Evolutionary conservation across 2,888 invertebrate genomes (phyloP).

Genomic region (Taphrorychus bicolor): DNA sequence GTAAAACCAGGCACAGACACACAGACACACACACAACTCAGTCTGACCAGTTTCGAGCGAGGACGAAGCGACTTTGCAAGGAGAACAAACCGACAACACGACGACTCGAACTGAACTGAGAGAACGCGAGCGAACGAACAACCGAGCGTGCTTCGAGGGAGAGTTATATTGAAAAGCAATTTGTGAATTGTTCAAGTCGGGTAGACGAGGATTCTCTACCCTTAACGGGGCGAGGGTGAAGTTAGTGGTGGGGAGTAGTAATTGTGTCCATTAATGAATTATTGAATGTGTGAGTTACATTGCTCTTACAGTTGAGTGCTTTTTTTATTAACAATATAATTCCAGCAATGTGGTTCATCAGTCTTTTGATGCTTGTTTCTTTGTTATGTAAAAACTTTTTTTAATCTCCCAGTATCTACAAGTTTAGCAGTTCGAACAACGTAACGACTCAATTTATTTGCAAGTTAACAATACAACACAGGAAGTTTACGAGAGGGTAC

Average conservation of each 20-base stretch:
- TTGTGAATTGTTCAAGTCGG: constrained; percentile 59
- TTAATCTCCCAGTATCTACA: no score
- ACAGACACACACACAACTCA: neutral
- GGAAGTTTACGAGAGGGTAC: no score
- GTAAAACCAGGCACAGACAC: no score
- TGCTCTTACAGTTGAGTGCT: no score
- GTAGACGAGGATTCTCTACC: constrained; percentile 40
- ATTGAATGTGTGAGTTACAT: constrained; percentile 9
- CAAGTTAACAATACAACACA: no score
- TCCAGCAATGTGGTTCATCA: no score
- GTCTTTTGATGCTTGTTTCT: no score
- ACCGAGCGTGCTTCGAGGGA: constrained; percentile 23
- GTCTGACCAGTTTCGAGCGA: constrained; percentile 16
- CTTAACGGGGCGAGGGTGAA: constrained; percentile 26
- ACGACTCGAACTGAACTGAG: constrained; percentile 24
- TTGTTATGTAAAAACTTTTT: no score
- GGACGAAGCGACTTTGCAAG: neutral
- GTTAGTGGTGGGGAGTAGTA: constrained; percentile 32
- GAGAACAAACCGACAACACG: neutral
- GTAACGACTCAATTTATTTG: no score
- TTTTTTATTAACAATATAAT: no score
- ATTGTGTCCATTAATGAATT: constrained; percentile 40
- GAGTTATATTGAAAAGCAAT: constrained; percentile 57
- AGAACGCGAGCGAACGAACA: constrained; percentile 10
- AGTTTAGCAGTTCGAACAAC: no score